Evolutionary conservation across 2,888 invertebrate species (phyloP), one percentile per base, ranked within the genome.

Genomic region (Clistopyga incitator): DNA sequence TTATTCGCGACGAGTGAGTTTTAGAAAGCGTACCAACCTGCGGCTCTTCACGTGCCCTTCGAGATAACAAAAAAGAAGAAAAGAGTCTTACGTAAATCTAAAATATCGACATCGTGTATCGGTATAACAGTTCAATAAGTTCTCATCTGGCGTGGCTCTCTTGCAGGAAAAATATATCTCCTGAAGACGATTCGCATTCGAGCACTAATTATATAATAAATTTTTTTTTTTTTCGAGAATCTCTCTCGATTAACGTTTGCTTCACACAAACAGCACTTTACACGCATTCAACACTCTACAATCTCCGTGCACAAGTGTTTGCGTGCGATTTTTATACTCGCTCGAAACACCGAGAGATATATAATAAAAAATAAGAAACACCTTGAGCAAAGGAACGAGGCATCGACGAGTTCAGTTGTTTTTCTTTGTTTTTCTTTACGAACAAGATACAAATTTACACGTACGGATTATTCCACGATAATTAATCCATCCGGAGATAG

Each of bases 11-110:
- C 79, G 85, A 86, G 54, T 85, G 86, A 84, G 76, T 86, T 80
- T 77, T 87, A 84, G 88, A 88, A 86, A 87, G 85, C 89, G 84
- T 88, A 86, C 8, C 34, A 29, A 25, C 59, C 65, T 81, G 50
- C 20, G 20, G 45, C 50, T 18, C 50, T 42, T 67, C 20, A 23
- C 20, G 15, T 29, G 45, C 11, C 20, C 59, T 71, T n/a, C 65
- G 34, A 67, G 78, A 64, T 83, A 78, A 84, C 87, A 86, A 56
- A 78, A 67, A 52, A 65, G 15, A 84, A 68, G 56, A 67, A 52
- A 50, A 61, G 8, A 52, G 29, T 74, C 61, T 56, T 25, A 45
- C 34, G 64, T 45, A 54, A 67, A 65, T 72, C 23, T 72, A 67
- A 80, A 77, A 61, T 72, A 47, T 83, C 68, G 61, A 68, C 42